A percentile compares a stretch with the other conserved stretches of the same genome.
Conservation (phyloP, 2,113 vertebrate species). For the Paralichthys olivaceus region DNA sequence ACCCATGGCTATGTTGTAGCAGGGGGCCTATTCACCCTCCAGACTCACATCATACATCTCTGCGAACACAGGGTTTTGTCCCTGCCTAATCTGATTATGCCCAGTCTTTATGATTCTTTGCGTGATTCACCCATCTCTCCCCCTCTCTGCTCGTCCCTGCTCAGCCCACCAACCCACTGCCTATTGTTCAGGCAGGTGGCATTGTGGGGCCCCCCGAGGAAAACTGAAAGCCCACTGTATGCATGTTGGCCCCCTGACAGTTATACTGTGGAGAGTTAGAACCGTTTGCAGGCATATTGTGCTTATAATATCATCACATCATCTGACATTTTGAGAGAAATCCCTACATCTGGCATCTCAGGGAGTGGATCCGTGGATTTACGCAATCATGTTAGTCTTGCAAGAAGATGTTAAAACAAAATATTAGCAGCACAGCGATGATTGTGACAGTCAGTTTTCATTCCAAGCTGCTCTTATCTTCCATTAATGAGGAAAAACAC, state of each 20-base stretch:
- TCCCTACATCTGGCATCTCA: neutral
- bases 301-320: neutral
- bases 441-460: constrained; percentile 2
- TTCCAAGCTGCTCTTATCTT: neutral
- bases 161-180: constrained; percentile 28
- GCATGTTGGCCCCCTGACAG: neutral
- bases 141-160: constrained; percentile 9
- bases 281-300: neutral
- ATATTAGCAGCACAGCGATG: constrained; percentile 2
- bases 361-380: neutral
- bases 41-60: constrained; percentile 32
- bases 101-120: constrained; percentile 46
- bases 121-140: constrained; percentile 24
- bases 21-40: constrained; percentile 18
- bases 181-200: constrained; percentile 71
- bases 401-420: constrained; percentile 26
- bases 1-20: constrained; percentile 14
- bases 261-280: neutral
- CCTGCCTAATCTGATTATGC: constrained; percentile 66
- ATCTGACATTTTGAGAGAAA: constrained; percentile 27
- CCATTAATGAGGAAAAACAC: neutral
- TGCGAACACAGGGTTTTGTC: constrained; percentile 40
- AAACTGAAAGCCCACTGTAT: constrained; percentile 28
- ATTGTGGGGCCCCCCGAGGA: constrained; percentile 22
- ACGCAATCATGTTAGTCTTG: neutral